Percentiles rank a stretch among this genome's conserved stretches.
phyloP scores from a whole-genome alignment of 2,797 vertebrate genomes.

The Sebastes matsubarae region DNA sequence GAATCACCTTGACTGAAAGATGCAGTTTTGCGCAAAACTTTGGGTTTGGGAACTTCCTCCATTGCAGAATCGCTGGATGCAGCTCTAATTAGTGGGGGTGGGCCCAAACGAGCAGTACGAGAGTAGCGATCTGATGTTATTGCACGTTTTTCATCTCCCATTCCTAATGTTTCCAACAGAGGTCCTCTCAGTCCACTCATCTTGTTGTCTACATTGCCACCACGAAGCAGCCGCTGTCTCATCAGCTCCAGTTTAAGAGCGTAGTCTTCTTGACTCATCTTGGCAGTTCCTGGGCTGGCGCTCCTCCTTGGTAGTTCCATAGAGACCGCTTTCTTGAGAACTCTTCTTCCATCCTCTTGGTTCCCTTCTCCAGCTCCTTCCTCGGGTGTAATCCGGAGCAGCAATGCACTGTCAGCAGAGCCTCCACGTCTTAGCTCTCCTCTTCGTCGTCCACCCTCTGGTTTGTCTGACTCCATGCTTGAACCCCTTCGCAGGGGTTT shows the following conservation, averaged over 20 bases:
- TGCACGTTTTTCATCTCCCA: conserved; percentile 84
- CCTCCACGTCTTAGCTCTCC: conserved; percentile 91
- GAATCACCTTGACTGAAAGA: conserved; percentile 96
- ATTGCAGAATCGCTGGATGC: conserved; percentile 91
- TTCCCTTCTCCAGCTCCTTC: conserved; percentile 76
- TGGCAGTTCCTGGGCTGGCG: conserved; percentile 87
- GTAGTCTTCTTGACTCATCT: conserved; percentile 91
- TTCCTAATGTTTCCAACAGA: conserved; percentile 92
- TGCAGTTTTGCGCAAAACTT: conserved; percentile 91
- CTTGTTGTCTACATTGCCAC: conserved; percentile 89
- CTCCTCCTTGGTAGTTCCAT: conserved; percentile 85
- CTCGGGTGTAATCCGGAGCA: conserved; percentile 82
- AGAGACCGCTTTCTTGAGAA: conserved; percentile 90
- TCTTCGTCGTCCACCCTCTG: conserved; percentile 74
- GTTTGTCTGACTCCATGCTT: conserved; percentile 88
- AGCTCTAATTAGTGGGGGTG: conserved; percentile 86
- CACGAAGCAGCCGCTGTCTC: conserved; percentile 92
- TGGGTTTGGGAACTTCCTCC: conserved; percentile 84
- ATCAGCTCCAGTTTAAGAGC: conserved; percentile 93
- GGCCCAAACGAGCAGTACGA: conserved; percentile 78
- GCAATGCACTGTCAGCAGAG: conserved; percentile 93
- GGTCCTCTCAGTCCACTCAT: conserved; percentile 96
- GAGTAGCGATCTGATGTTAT: conserved; percentile 74
- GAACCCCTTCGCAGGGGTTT: conserved; percentile 88
- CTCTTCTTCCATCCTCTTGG: conserved; percentile 77